Percentiles rank a stretch among this genome's conserved stretches.
phyloP scores from a whole-genome alignment of 1,140 invertebrate genomes.

The Caenorhabditis inopinata region DNA sequence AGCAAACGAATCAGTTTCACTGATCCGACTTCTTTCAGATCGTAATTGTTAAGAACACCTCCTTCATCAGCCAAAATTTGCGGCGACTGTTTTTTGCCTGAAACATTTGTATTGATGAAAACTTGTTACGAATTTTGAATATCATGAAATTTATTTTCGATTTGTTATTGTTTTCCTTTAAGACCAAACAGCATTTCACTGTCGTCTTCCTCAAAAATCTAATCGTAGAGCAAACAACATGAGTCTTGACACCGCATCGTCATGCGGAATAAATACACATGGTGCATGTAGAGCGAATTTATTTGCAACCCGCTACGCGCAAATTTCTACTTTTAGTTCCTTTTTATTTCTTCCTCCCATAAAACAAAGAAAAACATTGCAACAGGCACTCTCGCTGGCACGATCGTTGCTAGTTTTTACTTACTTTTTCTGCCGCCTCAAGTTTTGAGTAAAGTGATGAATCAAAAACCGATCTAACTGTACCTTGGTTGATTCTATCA shows the following conservation, averaged over 20 bases:
- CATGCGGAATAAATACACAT: slow-evolving; percentile 29
- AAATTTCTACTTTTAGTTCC: slow-evolving; percentile 34
- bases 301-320: slow-evolving; percentile 24
- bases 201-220: background rate
- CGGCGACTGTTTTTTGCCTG: slow-evolving; percentile 58
- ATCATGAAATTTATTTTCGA: background rate
- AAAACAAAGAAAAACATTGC: slow-evolving; percentile 32
- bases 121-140: no score
- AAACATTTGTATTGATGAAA: slow-evolving; percentile 28
- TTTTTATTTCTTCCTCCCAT: slow-evolving; percentile 8
- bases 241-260: slow-evolving; percentile 26
- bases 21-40: slow-evolving; percentile 59
- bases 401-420: slow-evolving; percentile 5
- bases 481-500: slow-evolving; percentile 57
- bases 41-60: slow-evolving; percentile 63
- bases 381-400: slow-evolving; percentile 25
- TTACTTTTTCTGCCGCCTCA: background rate
- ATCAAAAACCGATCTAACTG: background rate
- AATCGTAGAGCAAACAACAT: slow-evolving; percentile 23
- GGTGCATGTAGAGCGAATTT: slow-evolving; percentile 10
- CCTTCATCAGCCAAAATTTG: slow-evolving; percentile 55
- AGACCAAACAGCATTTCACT: background rate
- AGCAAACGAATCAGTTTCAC: slow-evolving; percentile 60
- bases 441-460: background rate
- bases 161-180: background rate